Evolutionary conservation across 2,113 vertebrate genomes (phyloP).

Genomic region (Emydura subglobosa): DNA sequence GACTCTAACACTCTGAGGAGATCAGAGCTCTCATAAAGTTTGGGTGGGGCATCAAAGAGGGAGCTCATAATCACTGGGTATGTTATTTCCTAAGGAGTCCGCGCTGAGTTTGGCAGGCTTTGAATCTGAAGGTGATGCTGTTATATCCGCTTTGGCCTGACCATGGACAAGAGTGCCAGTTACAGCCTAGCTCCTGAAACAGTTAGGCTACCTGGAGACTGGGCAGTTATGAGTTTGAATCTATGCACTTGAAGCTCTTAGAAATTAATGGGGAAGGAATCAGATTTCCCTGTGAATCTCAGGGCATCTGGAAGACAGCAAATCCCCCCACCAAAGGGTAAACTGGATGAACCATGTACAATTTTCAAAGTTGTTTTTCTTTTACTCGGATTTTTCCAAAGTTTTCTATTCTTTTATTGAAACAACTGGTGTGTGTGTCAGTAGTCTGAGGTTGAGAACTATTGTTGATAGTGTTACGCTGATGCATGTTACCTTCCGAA

Average conservation of each 20-base stretch:
- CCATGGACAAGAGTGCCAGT: background rate
- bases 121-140: background rate
- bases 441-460: background rate
- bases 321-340: background rate
- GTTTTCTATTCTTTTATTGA: background rate
- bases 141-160: rapidly evolving
- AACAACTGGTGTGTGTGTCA: background rate
- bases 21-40: background rate
- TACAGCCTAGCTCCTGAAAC: background rate
- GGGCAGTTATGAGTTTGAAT: rapidly evolving
- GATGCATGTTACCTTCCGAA: background rate
- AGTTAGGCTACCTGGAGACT: rapidly evolving
- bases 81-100: background rate
- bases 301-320: rapidly evolving
- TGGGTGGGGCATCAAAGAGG: background rate
- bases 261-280: background rate
- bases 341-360: background rate
- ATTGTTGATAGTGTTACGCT: background rate
- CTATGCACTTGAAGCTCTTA: background rate
- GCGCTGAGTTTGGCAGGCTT: background rate
- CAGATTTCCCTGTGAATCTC: background rate
- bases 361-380: background rate
- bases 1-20: background rate
- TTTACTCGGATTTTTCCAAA: background rate
- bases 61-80: background rate